These are phyloP conservation scores for Meloidogyne chitwoodi DNA, from an alignment of 1,140 invertebrate species.

Conservation along the genomic window DNA sequence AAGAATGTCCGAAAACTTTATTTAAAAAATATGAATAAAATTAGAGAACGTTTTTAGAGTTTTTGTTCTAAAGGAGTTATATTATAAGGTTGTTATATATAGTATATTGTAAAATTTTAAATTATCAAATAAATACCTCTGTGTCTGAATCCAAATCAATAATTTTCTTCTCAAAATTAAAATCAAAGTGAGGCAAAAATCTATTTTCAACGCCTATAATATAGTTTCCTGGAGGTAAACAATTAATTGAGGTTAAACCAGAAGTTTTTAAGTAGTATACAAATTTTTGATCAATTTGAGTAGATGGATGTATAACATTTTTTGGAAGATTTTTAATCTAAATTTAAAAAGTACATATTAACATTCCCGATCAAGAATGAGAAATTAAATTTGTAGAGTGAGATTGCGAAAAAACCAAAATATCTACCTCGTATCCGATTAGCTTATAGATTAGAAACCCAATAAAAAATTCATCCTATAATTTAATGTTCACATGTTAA, in stretches of 20 bases:
- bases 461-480: too few species aligned
- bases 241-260: conserved; percentile 63
- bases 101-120: too few species aligned
- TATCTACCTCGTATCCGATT: too few species aligned
- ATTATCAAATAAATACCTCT: background rate
- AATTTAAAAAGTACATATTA: conserved; percentile 8
- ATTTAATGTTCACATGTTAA: too few species aligned
- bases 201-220: background rate
- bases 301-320: conserved; percentile 38
- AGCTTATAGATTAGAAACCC: too few species aligned
- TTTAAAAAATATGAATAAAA: too few species aligned
- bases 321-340: conserved; percentile 32
- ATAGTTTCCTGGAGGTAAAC: conserved; percentile 24
- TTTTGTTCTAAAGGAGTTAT: too few species aligned
- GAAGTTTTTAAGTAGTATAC: conserved; percentile 74
- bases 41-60: too few species aligned
- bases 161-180: background rate
- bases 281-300: conserved; percentile 60
- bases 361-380: too few species aligned
- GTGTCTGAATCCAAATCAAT: background rate
- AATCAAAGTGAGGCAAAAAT: background rate
- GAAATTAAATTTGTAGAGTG: background rate
- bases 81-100: too few species aligned
- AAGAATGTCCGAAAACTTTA: too few species aligned
- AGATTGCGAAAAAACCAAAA: too few species aligned